phyloP scores from a whole-genome alignment of 2,888 invertebrate species.

The Sisyra terminalis region DNA sequence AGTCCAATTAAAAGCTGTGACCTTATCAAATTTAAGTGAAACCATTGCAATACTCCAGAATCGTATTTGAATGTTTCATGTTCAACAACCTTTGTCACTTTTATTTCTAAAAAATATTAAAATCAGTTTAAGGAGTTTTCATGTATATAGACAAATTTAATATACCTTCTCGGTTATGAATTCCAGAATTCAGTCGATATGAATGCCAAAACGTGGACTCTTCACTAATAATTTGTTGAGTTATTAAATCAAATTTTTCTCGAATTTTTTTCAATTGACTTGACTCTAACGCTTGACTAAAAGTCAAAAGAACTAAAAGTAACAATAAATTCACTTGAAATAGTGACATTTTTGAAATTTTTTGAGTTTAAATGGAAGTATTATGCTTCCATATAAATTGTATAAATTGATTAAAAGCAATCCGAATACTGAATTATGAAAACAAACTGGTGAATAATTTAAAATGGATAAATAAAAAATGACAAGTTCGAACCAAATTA shows the following conservation, averaged over 20 bases:
- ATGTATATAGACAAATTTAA: not conserved
- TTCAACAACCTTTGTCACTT: slow-evolving; percentile 14
- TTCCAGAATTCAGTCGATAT: slow-evolving; percentile 21
- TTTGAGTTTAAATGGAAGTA: too few relatives aligned
- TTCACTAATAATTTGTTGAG: slow-evolving; percentile 7
- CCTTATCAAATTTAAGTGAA: slow-evolving; percentile 14
- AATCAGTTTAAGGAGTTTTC: not conserved
- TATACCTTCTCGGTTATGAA: slow-evolving; percentile 26
- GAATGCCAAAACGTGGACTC: slow-evolving; percentile 19
- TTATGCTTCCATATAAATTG: too few relatives aligned
- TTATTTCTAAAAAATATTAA: slow-evolving; percentile 14
- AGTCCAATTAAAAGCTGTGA: slow-evolving; percentile 15
- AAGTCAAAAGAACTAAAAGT: too few relatives aligned
- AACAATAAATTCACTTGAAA: too few relatives aligned
- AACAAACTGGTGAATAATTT: too few relatives aligned
- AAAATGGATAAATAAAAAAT: too few relatives aligned
- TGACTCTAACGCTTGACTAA: too few relatives aligned
- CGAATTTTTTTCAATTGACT: too few relatives aligned
- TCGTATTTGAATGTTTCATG: slow-evolving; percentile 13
- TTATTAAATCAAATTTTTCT: slow-evolving; percentile 2
- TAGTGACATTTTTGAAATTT: too few relatives aligned
- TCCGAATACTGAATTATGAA: too few relatives aligned
- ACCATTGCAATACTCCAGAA: slow-evolving; percentile 15
- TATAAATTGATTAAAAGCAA: too few relatives aligned
- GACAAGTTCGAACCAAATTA: too few relatives aligned